These are phyloP conservation scores for Calosoma granatense DNA, from an alignment of 1,140 invertebrate genomes.

Conservation along the genomic window DNA sequence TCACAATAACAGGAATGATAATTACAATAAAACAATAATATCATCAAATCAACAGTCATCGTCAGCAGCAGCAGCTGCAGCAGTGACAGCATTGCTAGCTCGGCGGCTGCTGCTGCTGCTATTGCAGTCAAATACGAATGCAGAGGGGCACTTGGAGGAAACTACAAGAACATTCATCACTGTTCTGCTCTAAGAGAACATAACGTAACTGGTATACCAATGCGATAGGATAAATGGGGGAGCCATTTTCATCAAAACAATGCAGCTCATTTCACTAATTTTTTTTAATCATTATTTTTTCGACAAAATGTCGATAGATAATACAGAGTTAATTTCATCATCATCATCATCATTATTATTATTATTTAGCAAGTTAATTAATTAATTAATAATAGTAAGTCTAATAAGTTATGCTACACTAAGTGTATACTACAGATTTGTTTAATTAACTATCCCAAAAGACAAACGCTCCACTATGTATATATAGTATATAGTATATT, in stretches of 20 bases:
- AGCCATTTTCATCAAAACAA: neutral
- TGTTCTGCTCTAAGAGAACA: too few relatives aligned
- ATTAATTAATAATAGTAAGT: neutral
- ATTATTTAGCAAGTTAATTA: slow-evolving; percentile 15
- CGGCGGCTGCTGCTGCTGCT: too few relatives aligned
- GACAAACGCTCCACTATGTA: slow-evolving; percentile 6
- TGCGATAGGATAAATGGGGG: neutral
- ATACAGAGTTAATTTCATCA: slow-evolving; percentile 8
- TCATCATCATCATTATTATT: too few relatives aligned
- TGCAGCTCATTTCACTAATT: slow-evolving; percentile 2
- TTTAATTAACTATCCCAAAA: slow-evolving; percentile 7
- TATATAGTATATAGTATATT: slow-evolving; percentile 7
- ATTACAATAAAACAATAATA: too few relatives aligned
- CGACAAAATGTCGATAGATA: slow-evolving; percentile 10
- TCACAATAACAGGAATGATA: too few relatives aligned
- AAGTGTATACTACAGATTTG: neutral
- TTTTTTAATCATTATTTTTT: slow-evolving; percentile 8
- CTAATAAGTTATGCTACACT: slow-evolving; percentile 8
- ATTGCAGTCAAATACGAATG: too few relatives aligned
- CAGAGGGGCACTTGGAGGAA: too few relatives aligned
- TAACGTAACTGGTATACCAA: slow-evolving; percentile 3
- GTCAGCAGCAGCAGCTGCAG: too few relatives aligned
- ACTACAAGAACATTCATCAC: too few relatives aligned
- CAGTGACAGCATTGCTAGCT: too few relatives aligned
- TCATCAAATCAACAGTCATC: too few relatives aligned